Evolutionary conservation across 2,797 vertebrate genomes (phyloP).

Genomic region (Xiphophorus birchmanni): DNA sequence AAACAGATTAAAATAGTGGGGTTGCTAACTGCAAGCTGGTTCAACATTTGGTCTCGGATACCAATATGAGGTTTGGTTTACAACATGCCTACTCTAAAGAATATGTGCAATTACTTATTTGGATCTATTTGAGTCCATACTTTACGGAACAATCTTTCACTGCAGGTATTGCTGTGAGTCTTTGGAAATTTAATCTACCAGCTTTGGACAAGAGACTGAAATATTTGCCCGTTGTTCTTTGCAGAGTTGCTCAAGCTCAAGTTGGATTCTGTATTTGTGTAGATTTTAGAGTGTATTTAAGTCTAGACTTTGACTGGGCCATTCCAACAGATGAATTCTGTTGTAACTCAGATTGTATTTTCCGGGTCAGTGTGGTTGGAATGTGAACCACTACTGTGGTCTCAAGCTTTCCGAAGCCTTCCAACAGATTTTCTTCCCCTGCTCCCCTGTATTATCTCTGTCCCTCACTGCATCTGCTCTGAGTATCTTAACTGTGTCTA

Average conservation of each 20-base stretch:
- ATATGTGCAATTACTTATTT: background rate
- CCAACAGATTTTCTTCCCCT: background rate
- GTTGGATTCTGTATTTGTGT: background rate
- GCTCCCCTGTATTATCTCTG: slow-evolving; percentile 8
- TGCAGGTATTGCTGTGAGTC: background rate
- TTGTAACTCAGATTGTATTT: background rate
- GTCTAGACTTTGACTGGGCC: background rate
- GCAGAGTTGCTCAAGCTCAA: background rate
- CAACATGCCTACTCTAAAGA: slow-evolving; percentile 26
- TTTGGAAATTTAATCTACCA: background rate
- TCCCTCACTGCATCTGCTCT: slow-evolving; percentile 35
- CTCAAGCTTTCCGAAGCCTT: too few species aligned
- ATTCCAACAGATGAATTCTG: background rate
- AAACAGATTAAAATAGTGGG: slow-evolving; percentile 32
- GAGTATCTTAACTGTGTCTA: slow-evolving; percentile 13
- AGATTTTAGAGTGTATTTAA: background rate
- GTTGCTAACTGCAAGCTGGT: slow-evolving; percentile 41
- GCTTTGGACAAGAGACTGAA: background rate
- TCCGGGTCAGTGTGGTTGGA: background rate
- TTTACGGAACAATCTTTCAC: background rate
- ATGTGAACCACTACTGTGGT: background rate
- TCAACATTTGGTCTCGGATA: slow-evolving; percentile 18
- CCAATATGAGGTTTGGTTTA: slow-evolving; percentile 34
- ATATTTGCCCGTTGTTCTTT: background rate
- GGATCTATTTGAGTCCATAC: background rate